Evolutionary conservation across 2,113 vertebrate species (phyloP), one percentile per base, ranked within the genome.

Genomic region (Nicator chloris): DNA sequence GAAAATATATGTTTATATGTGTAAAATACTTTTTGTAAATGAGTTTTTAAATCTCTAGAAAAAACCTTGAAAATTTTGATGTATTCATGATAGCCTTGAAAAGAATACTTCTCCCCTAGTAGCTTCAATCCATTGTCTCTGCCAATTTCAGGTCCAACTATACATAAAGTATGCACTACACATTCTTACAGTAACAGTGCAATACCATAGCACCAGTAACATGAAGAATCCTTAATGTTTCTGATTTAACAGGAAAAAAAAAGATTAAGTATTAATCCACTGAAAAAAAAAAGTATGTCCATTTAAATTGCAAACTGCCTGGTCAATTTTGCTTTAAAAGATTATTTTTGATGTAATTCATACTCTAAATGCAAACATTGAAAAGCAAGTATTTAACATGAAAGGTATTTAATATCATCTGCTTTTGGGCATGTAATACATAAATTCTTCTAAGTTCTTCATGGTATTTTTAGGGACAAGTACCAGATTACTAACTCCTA

Each of bases 1-100:
- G 2, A 50, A 61, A 56, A 27, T 18, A 7, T n/a, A 8, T 39
- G 6, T 53, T 65, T 61, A 3, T 51, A 75, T 24, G 26, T 28
- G 33, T 5, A 49, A 66, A 80, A 20, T 53, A 15, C 23, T 68
- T 78, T 53, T 68, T 37, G 3, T 13, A 76, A 78, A 37, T 31
- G 6, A 1, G 8, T 33, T 66, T 82, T 82, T 22, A 69, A 60
- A 57, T 33, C 0, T 0, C 16, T 56, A 65, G 14, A 31, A 77
- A 69, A 84, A 64, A 35, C 3, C 10, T 44, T 64, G 21, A 70
- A 60, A 70, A 2, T 77, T 86, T 17, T 59, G 18, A 81, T 70
- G 47, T 83, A 63, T 13, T 77, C 37, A 17, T 6, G 4, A 50
- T 13, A 81, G 42, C 15, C 42, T 92, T 81, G 50, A 70, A 75